Conservation (phyloP, 2,888 invertebrate genomes). For the Drosophila colorata region DNA sequence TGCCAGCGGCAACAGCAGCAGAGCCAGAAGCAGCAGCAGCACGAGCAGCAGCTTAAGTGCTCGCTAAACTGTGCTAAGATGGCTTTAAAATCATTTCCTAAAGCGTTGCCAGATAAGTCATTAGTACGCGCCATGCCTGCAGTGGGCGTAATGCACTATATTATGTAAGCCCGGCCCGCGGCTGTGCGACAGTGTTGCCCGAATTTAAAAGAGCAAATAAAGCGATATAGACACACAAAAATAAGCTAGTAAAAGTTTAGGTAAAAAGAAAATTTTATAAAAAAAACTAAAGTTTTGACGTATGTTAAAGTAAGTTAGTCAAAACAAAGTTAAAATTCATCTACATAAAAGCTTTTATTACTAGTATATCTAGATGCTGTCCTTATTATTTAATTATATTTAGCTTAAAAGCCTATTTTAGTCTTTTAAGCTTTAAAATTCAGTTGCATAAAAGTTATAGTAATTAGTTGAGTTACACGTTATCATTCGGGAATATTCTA, state of each 20-base stretch:
- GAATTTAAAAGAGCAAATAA: not conserved
- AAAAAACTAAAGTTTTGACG: not conserved
- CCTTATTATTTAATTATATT: no score
- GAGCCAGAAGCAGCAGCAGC: slow-evolving; percentile 9
- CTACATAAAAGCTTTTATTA: no score
- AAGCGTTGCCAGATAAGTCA: slow-evolving; percentile 57
- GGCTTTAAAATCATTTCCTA: slow-evolving; percentile 63
- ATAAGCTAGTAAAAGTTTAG: not conserved
- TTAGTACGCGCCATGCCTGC: slow-evolving; percentile 46
- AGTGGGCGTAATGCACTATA: slow-evolving; percentile 30
- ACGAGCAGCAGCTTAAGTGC: slow-evolving; percentile 52
- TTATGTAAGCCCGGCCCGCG: slow-evolving; percentile 12
- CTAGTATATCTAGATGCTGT: no score
- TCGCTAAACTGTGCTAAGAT: slow-evolving; percentile 47
- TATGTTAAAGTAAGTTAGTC: no score
- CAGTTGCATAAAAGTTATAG: no score
- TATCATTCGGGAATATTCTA: no score
- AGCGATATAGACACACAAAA: no score
- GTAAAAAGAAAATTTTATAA: no score
- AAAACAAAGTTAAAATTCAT: no score
- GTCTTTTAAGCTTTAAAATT: no score
- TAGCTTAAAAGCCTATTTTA: no score
- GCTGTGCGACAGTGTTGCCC: slow-evolving; percentile 3
- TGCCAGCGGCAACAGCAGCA: slow-evolving; percentile 22
- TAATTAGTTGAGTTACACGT: no score